Base-by-base conservation (phyloP, 2,797 vertebrate genomes). In the Buceros bicornis region DNA sequence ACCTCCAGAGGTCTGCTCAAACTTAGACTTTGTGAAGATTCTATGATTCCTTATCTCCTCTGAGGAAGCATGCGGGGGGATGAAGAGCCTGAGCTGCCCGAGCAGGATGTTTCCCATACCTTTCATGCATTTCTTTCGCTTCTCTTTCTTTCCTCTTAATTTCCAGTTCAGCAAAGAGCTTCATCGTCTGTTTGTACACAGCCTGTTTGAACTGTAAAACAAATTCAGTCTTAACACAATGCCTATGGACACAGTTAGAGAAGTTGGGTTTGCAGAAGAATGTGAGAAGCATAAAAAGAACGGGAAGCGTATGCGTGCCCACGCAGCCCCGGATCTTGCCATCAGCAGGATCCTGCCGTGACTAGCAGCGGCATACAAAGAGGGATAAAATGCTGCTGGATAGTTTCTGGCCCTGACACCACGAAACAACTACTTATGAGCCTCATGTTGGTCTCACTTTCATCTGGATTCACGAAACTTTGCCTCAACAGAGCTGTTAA, bases 181-280 rank as follows among this genome's bases (percentile, higher is more conserved):
- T 99, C 99, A 99, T 99, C 8, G 99, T 99, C 98, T 99, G 99
- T 97, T 99, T 99, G 96, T 99, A 99, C 6, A 99, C 99, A 12
- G 99, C 99, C 97, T 99, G 99, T 85, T 98, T 99, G 96, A 99
- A 99, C 99, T 99, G 97, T 21, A 96, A 97, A 92, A 96, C 47
- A 96, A 95, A 92, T 16, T 12, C 40, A 48, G 42, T 47, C 45
- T 95, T 67, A 83, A 93, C 67, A 77, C 13, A 76, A 87, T 8
- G 33, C 19, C 33, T 35, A 14, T 20, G 51, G 79, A 45, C n/a
- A 73, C 15, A 81, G 40, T 28, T 69, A 40, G n/a, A 79, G 42
- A 69, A 88, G 28, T 24, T 47, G 64, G 21, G 6, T 90, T 72
- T 64, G 66, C 5, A 10, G 10, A 74, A 6, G 4, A 70, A 54